These are phyloP conservation scores for Girardia tigrina DNA, from an alignment of 2,888 invertebrate species.

Conservation along the genomic window DNA sequence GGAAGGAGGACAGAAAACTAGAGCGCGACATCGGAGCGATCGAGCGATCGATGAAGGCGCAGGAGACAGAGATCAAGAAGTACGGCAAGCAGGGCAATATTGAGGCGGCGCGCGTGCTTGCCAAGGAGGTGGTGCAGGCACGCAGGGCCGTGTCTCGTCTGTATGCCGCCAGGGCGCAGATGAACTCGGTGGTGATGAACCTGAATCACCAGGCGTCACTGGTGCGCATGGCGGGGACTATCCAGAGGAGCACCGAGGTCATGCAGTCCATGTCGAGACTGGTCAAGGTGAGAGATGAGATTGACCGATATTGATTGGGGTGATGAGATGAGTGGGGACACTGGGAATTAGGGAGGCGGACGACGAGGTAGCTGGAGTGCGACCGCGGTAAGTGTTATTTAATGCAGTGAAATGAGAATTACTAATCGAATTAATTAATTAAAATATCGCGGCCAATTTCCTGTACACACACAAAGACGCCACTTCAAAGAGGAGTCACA, in stretches of 20 bases:
- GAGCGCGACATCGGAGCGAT: slow-evolving; percentile 76
- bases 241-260: slow-evolving; percentile 88
- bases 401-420: too few relatives aligned
- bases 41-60: background rate
- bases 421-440: too few relatives aligned
- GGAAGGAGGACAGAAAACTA: slow-evolving; percentile 79
- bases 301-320: too few relatives aligned
- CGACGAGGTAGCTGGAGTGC: too few relatives aligned
- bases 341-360: too few relatives aligned
- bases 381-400: too few relatives aligned
- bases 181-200: slow-evolving; percentile 84
- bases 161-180: slow-evolving; percentile 84
- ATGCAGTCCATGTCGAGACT: slow-evolving; percentile 93
- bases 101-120: slow-evolving; percentile 81
- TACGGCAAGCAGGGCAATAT: slow-evolving; percentile 36
- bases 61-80: slow-evolving; percentile 32
- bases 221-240: slow-evolving; percentile 72
- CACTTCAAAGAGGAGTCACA: too few relatives aligned
- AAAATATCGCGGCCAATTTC: too few relatives aligned
- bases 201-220: slow-evolving; percentile 82
- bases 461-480: too few relatives aligned
- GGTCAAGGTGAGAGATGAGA: slow-evolving; percentile 61
- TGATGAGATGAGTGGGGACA: too few relatives aligned
- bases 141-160: slow-evolving; percentile 72
- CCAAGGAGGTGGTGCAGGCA: slow-evolving; percentile 76